Base-by-base conservation (phyloP, 1,140 invertebrate genomes). In the Drosophila kurseongensis region DNA sequence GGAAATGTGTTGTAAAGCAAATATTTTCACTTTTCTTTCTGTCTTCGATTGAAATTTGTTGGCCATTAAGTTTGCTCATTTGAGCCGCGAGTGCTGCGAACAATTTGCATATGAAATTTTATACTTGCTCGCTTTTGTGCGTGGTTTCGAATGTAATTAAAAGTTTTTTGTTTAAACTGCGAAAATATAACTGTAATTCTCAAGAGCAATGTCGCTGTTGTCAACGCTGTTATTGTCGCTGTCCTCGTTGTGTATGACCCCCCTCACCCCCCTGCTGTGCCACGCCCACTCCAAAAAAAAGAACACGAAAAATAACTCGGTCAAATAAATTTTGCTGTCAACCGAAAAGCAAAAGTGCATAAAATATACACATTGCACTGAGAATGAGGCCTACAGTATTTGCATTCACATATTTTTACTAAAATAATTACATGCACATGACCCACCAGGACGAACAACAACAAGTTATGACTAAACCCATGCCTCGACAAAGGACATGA, bases 391-490 rank as follows among this genome's bases (percentile, higher is more conserved):
- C 76, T 77, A 83, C 60, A 82, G 71, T 88, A 86, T 83, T 89
- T 88, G 84, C 80, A 89, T 89, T 80, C 62, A 89, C 78, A 84
- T 83, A 88, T 83, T 83, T 85, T 77, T 84, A 71, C 54, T 73
- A 76, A 85, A 86, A 88, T 88, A 88, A 88, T 88, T 88, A 88
- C 79, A 88, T 88, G 83, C 84, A 88, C 72, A 83, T 88, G 84
- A 57, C 75, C 83, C 73, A 67, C 54, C 41, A 58, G 35, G 13
- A 36, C 35, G 44, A 67, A 65, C 68, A 68, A 48, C 59, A 82
- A 42, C 29, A 36, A 47, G 63, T 86, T 88, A 86, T 86, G 82
- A 86, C 82, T 86, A 67, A 72, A 86, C 78, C 77, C 81, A 84
- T 54, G 62, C 47, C 73, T 48, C 56, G 79, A 63, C 45, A 60